A percentile compares a stretch with the other conserved stretches of the same genome.
Evolutionary conservation across 2,888 invertebrate species (phyloP).

Genomic region (Flabesymbios commensalis): DNA sequence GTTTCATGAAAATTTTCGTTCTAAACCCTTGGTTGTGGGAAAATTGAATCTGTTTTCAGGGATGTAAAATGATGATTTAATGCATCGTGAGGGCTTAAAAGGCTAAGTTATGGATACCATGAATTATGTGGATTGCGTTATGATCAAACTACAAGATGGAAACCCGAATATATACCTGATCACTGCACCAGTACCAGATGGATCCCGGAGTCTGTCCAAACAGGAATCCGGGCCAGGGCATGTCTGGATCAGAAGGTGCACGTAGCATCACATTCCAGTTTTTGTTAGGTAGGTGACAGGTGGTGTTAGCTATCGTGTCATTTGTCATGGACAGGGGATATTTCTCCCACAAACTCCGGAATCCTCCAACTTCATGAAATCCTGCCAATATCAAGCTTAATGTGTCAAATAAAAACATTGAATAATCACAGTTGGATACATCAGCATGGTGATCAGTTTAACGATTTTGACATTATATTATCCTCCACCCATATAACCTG

Average conservation of each 20-base stretch:
- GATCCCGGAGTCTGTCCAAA: constrained; percentile 62
- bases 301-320: constrained; percentile 30
- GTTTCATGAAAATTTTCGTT: no score
- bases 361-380: constrained; percentile 57
- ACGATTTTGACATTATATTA: no score
- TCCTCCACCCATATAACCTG: no score
- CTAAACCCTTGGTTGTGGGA: no score
- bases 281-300: constrained; percentile 42
- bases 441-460: no score
- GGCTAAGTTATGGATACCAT: no score
- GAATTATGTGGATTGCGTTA: no score
- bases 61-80: no score
- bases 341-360: constrained; percentile 43
- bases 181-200: constrained; percentile 62
- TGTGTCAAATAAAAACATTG: background rate
- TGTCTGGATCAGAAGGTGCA: constrained; percentile 51
- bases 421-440: no score
- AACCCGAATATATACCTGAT: constrained; percentile 50
- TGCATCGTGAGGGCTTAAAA: no score
- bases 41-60: no score
- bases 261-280: constrained; percentile 60
- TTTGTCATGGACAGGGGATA: constrained; percentile 57
- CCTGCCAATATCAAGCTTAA: constrained; percentile 41
- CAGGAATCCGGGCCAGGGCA: constrained; percentile 63
- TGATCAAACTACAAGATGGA: no score